Base-by-base conservation (phyloP, 2,113 vertebrate species). In the Theropithecus gelada region DNA sequence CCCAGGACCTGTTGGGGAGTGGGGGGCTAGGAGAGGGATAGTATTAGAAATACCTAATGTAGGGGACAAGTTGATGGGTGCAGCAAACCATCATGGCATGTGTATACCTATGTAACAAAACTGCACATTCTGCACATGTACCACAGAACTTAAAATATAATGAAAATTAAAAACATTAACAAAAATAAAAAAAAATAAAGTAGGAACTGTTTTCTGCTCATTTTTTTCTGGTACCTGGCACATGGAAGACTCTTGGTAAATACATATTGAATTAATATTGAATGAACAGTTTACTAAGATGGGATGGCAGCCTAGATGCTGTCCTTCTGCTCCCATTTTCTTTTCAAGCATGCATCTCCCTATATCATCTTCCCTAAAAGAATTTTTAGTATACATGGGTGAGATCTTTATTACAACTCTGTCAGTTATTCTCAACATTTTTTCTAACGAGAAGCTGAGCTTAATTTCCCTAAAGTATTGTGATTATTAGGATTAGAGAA, bases 391-490 rank as follows among this genome's bases (percentile, higher is more conserved):
- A 13, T 84, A 68, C 73, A 55, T 81, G 50, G 45, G 11, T 93
- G 1, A 32, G 6, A 9, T 64, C 20, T 68, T 95, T 68, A 75
- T 82, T 88, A 75, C 61, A 52, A 91, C 50, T 40, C 32, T 79
- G n/a, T 57, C 38, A 78, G 17, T 85, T 73, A 61, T 88, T 88
- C 40, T 57, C 38, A 85, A 50, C 30, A 32, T 84, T 95, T 93
- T 72, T 38, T 22, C 57, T 90, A 48, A 68, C 68, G 20, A 59
- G 52, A 82, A 79, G 25, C 59, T 59, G 76, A 95, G 40, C 57
- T 90, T 91, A 80, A 40, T 90, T 95, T 95, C 35, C n/a, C 50
- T 91, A 35, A 61, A 72, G 40, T 91, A n/a, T 50, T 95, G 80
- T 72, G 64, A 80, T 86, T 57, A 79, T 84, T 90, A 45, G 22